Conservation (phyloP, 2,113 vertebrate genomes). For the Lycaon pictus region DNA sequence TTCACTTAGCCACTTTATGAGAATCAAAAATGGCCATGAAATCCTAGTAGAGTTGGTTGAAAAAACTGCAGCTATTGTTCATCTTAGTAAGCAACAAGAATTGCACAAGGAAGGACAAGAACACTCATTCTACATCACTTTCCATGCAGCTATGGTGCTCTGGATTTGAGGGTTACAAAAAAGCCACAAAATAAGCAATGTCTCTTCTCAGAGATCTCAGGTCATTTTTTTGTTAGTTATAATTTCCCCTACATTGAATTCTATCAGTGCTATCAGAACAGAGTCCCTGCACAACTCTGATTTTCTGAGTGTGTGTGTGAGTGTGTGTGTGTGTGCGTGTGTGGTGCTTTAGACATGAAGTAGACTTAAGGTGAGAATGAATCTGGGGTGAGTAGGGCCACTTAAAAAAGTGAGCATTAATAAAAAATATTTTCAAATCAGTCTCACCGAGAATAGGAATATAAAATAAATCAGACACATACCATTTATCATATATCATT, state of each 20-base stretch:
- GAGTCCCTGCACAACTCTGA: not conserved
- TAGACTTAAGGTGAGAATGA: not conserved
- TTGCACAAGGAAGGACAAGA: not conserved
- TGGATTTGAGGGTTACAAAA: not conserved
- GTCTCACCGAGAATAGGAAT: not conserved
- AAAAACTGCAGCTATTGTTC: not conserved
- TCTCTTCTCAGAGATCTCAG: conserved; percentile 40
- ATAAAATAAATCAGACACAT: not conserved
- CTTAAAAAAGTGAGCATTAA: not conserved
- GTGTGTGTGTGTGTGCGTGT: not conserved
- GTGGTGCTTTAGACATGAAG: accelerated
- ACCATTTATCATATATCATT: not conserved
- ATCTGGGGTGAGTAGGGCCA: not conserved
- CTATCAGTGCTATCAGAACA: not conserved
- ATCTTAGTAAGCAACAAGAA: not conserved
- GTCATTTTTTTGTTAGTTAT: not conserved
- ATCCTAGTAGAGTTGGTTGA: not conserved
- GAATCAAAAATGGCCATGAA: not conserved
- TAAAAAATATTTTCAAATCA: not conserved
- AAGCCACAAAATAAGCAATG: conserved; percentile 19
- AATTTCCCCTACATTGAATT: not conserved
- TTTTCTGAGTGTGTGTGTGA: not conserved
- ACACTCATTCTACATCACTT: not conserved
- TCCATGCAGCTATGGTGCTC: not conserved
- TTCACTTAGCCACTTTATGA: accelerated